Evolutionary conservation across 2,797 vertebrate genomes (phyloP).

Genomic region (Darevskia nairensis): DNA sequence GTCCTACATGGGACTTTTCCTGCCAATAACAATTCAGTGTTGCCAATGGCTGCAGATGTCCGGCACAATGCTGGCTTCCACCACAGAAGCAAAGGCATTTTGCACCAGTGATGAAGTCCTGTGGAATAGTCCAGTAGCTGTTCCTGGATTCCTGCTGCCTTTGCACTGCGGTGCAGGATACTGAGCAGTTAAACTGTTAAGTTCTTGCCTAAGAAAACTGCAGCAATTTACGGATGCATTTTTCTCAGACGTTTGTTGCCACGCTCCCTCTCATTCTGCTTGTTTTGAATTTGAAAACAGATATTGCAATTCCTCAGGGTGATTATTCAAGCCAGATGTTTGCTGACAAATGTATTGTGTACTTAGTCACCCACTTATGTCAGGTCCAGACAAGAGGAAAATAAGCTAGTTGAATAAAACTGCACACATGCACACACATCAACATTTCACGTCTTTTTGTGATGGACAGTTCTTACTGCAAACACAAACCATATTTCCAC

Average conservation of each 20-base stretch:
- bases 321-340: constrained; percentile 12
- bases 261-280: background rate
- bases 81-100: background rate
- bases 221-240: background rate
- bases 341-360: constrained; percentile 20
- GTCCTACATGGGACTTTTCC: background rate
- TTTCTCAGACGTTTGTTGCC: background rate
- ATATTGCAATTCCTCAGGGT: constrained; percentile 3
- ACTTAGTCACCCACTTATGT: constrained; percentile 24
- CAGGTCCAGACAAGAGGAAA: background rate
- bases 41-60: background rate
- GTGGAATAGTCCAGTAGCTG: background rate
- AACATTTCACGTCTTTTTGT: background rate
- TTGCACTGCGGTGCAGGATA: background rate
- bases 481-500: background rate
- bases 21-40: fast-evolving
- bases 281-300: constrained; percentile 29
- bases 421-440: background rate
- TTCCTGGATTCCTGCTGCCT: background rate
- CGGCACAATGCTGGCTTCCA: background rate
- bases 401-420: constrained; percentile 29
- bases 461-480: background rate
- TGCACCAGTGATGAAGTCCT: background rate
- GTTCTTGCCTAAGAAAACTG: background rate
- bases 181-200: background rate